These are phyloP conservation scores for Oryzias melastigma DNA, from an alignment of 2,113 vertebrate genomes.

Conservation along the genomic window DNA sequence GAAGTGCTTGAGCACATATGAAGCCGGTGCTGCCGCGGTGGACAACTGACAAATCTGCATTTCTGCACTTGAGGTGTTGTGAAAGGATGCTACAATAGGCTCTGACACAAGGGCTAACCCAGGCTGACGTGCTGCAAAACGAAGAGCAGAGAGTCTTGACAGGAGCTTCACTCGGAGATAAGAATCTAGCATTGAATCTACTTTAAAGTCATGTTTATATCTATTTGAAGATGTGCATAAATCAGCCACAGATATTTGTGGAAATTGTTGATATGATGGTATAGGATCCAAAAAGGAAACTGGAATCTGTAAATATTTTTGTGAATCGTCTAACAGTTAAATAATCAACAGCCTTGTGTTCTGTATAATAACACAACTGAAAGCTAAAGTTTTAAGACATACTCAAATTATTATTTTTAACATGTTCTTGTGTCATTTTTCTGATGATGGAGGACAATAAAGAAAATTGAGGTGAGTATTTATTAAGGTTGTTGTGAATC, in stretches of 20 bases:
- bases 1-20: conserved; percentile 26
- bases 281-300: too few species aligned
- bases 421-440: too few species aligned
- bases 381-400: too few species aligned
- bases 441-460: too few species aligned
- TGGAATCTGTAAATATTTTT: too few species aligned
- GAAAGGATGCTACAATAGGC: conserved; percentile 17
- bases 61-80: conserved; percentile 19
- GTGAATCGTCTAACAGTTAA: too few species aligned
- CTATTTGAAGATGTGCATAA: conserved; percentile 26
- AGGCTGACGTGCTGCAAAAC: conserved; percentile 28
- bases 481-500: too few species aligned
- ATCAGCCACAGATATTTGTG: conserved; percentile 31
- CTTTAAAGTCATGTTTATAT: conserved; percentile 38
- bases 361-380: too few species aligned
- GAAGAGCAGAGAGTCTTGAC: conserved; percentile 48
- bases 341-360: too few species aligned
- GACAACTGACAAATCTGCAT: conserved; percentile 25
- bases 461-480: too few species aligned
- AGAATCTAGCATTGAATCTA: conserved; percentile 36
- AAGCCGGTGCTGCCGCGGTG: conserved; percentile 8
- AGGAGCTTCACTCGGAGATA: conserved; percentile 40
- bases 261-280: conserved; percentile 30
- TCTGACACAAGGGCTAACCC: conserved; percentile 27
- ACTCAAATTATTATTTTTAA: too few species aligned